Evolutionary conservation across 2,797 vertebrate genomes (phyloP).

Genomic region (Lemur catta): DNA sequence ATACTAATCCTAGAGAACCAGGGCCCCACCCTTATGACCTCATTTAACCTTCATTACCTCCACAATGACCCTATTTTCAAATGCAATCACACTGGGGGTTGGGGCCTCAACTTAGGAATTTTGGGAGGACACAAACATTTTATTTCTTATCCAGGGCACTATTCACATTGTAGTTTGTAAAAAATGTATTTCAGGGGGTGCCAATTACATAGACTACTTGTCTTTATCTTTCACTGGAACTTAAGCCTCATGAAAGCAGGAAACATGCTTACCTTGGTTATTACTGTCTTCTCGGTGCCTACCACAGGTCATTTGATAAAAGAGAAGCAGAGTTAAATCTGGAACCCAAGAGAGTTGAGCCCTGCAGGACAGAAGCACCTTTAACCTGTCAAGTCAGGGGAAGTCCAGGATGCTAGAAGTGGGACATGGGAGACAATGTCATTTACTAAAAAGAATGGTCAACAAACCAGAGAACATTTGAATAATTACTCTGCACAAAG

Average conservation of each 20-base stretch:
- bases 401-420: background rate
- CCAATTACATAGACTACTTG: background rate
- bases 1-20: background rate
- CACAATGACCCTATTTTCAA: background rate
- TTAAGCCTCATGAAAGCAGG: background rate
- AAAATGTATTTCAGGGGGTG: background rate
- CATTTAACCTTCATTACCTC: background rate
- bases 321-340: background rate
- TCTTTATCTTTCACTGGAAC: background rate
- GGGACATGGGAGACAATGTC: rapidly evolving
- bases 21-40: background rate
- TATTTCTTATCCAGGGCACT: background rate
- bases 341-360: background rate
- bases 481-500: background rate
- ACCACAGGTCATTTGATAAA: background rate
- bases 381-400: too few species aligned
- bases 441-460: background rate
- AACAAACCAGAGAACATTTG: background rate
- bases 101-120: background rate
- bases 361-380: background rate
- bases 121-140: background rate
- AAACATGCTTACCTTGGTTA: background rate
- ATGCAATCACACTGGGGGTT: background rate
- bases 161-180: background rate
- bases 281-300: background rate